Evolutionary conservation across 2,113 vertebrate species (phyloP).

Genomic region (Alethe diademata): DNA sequence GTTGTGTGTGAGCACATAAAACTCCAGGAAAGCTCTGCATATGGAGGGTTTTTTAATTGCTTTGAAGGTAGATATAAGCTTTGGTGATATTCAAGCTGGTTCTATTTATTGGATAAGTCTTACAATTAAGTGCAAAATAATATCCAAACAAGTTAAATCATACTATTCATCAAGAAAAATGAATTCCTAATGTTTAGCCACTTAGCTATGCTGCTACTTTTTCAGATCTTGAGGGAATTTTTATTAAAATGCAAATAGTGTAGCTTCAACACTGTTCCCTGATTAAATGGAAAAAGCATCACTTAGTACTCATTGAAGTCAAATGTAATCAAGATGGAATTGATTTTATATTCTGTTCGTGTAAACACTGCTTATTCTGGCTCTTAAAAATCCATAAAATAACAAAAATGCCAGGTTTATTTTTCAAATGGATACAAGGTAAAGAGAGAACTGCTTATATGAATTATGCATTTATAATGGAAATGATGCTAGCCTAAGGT

Average conservation of each 20-base stretch:
- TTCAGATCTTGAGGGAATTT: conserved; percentile 29
- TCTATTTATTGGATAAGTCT: not conserved
- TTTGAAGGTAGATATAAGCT: not conserved
- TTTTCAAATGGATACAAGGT: conserved; percentile 53
- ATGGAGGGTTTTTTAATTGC: not conserved
- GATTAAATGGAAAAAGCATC: conserved; percentile 71
- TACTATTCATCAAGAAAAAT: not conserved
- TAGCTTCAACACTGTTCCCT: conserved; percentile 33
- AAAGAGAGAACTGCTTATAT: not conserved
- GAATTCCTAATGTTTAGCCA: not conserved
- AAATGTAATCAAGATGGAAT: conserved; percentile 73
- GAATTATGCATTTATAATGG: not conserved
- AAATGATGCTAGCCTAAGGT: not conserved
- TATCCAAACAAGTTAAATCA: not conserved
- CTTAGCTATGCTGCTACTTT: not conserved
- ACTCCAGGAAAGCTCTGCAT: not conserved
- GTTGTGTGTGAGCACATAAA: not conserved
- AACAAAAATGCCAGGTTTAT: conserved; percentile 55
- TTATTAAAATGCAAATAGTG: conserved; percentile 69
- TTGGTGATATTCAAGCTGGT: not conserved
- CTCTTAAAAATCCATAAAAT: conserved; percentile 66
- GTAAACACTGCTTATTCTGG: conserved; percentile 65
- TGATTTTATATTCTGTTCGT: conserved; percentile 69
- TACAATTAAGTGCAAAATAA: conserved; percentile 6
- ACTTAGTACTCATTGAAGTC: conserved; percentile 66